Percentiles rank a stretch among this genome's conserved stretches.
phyloP scores from a whole-genome alignment of 2,113 vertebrate genomes.

The Heteronetta atricapilla region DNA sequence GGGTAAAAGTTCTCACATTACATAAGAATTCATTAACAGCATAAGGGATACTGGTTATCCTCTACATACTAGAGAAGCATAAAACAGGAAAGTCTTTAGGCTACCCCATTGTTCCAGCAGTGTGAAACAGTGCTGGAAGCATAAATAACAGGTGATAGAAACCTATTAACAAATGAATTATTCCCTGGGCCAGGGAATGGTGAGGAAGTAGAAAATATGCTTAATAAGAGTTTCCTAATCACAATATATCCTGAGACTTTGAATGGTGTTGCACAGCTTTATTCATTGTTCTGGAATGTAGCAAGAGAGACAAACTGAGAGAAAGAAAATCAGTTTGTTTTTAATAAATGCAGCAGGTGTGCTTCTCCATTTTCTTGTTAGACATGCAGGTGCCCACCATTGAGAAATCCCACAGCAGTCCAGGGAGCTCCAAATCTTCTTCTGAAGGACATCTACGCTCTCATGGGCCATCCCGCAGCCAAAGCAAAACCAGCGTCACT shows the following conservation, averaged over 20 bases:
- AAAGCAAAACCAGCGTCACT: slow-evolving; percentile 98
- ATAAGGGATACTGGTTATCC: not conserved
- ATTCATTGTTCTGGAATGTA: not conserved
- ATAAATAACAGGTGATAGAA: not conserved
- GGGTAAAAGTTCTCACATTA: not conserved
- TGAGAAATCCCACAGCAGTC: slow-evolving; percentile 99
- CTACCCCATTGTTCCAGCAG: not conserved
- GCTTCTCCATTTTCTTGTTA: slow-evolving; percentile 68
- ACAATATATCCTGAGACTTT: not conserved
- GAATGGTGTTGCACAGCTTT: not conserved
- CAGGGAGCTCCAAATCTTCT: slow-evolving; percentile 97
- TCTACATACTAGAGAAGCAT: not conserved
- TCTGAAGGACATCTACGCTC: slow-evolving; percentile 97
- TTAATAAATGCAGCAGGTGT: slow-evolving; percentile 32
- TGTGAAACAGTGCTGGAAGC: not conserved
- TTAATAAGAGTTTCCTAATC: not conserved
- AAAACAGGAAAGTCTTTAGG: not conserved
- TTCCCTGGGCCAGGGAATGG: not conserved
- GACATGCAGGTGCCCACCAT: slow-evolving; percentile 95
- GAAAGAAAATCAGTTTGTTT: not conserved
- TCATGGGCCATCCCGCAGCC: slow-evolving; percentile 95
- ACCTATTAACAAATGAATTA: not conserved
- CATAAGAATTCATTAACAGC: rapidly evolving
- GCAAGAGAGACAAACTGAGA: not conserved
- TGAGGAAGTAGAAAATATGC: not conserved